A percentile compares a stretch with the other conserved stretches of the same genome.
These are phyloP conservation scores for Alloscopus bannaensis DNA, from an alignment of 2,888 invertebrate genomes.

Conservation along the genomic window DNA sequence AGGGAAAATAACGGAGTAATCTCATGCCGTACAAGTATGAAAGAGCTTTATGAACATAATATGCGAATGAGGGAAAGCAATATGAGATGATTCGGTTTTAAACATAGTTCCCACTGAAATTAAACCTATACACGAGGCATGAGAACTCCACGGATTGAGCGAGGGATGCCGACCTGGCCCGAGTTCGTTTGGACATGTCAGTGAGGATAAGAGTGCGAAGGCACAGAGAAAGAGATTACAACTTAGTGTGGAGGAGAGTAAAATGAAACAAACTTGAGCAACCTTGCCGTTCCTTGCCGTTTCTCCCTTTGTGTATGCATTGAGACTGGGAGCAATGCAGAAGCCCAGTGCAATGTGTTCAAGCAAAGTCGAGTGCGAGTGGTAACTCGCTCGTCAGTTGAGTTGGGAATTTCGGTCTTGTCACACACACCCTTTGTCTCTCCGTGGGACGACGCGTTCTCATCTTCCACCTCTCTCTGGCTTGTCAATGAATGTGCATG, in stretches of 20 bases:
- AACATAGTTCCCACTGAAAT: background rate
- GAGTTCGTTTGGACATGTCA: constrained; percentile 35
- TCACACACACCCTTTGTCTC: constrained; percentile 4
- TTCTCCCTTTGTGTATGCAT: background rate
- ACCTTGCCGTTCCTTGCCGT: background rate
- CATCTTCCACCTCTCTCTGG: background rate
- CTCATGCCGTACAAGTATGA: no score
- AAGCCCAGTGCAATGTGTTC: constrained; percentile 5
- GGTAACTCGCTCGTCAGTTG: background rate
- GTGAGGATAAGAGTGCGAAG: background rate
- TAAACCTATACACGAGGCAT: constrained; percentile 2
- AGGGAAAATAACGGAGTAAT: no score
- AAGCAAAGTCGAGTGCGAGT: background rate
- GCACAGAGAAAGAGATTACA: background rate
- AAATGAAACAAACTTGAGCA: background rate
- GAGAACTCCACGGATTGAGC: background rate
- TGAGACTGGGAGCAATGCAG: constrained; percentile 6
- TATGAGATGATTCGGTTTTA: constrained; percentile 35
- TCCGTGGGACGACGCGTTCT: background rate
- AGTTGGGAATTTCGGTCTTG: constrained; percentile 23
- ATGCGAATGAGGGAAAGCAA: constrained; percentile 11
- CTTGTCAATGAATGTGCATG: no score
- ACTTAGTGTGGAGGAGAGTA: background rate
- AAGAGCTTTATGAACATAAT: constrained; percentile 15
- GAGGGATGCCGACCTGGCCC: constrained; percentile 29